Conservation (phyloP, 2,113 vertebrate species). For the Amphiprion ocellaris region DNA sequence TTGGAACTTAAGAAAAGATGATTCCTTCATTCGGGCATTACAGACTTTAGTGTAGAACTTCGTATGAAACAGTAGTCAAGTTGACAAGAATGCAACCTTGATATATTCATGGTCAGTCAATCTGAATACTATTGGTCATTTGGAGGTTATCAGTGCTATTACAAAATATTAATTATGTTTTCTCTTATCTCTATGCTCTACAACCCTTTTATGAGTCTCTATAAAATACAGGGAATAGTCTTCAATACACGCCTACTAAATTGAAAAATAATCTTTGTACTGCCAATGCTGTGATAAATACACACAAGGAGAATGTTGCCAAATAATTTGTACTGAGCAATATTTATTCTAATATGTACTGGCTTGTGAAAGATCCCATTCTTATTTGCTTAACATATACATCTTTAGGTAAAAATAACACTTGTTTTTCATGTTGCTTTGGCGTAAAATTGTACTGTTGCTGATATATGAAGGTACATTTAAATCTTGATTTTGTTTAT, state of each 20-base stretch:
- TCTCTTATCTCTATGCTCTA: no score
- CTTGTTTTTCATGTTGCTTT: not conserved
- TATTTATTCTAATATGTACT: not conserved
- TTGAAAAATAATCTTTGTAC: not conserved
- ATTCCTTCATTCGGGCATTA: not conserved
- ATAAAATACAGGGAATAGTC: not conserved
- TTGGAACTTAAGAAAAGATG: not conserved
- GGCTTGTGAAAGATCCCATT: not conserved
- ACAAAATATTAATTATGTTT: not conserved
- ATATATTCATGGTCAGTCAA: not conserved
- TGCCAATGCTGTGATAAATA: not conserved
- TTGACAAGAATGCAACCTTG: slow-evolving; percentile 22
- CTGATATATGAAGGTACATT: not conserved
- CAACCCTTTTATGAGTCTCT: not conserved
- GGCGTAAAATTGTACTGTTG: not conserved
- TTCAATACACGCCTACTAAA: not conserved
- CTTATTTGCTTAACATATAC: not conserved
- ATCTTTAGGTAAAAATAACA: no score
- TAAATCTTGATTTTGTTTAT: no score
- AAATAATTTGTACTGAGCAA: not conserved
- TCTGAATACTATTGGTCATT: slow-evolving; percentile 3
- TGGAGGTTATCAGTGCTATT: slow-evolving; percentile 15
- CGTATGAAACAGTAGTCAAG: not conserved
- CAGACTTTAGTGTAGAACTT: not conserved
- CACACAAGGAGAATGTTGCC: not conserved